Evolutionary conservation across 2,797 vertebrate species (phyloP), one percentile per base, ranked within the genome.

Genomic region (Thunnus albacares): DNA sequence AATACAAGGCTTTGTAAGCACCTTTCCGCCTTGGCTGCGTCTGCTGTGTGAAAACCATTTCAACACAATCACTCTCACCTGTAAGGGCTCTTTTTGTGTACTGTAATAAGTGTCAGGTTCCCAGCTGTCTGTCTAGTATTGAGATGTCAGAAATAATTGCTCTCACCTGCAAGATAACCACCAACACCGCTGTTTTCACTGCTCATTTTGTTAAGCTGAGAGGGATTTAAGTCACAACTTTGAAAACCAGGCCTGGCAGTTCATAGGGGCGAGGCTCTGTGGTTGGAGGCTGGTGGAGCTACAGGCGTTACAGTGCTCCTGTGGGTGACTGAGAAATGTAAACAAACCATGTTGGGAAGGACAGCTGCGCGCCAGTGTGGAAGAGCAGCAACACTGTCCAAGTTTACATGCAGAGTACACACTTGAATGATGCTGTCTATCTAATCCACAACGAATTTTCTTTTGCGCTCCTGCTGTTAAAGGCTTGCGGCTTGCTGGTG

Each of bases 251-350:
- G 75, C 49, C 75, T 45, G 82, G 86, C 80, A 68, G 81, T 85
- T 85, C 84, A 91, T 83, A 87, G 84, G 90, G 93, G 93, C 41
- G 86, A 90, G 92, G 86, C 83, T 83, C 83, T 92, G 92, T 18
- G 89, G 92, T 92, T 73, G 82, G 82, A 84, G 81, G 77, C 64
- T 84, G 80, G 82, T 80, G 79, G 86, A 90, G 82, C 91, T 83
- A 55, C 88, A 89, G 86, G 87, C 90, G 57, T 83, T 93, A 70
- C 86, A 88, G 66, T 53, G 89, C 91, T 94, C 85, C 93, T 93
- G 90, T 65, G 93, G 93, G 92, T 93, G 92, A 94, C 91, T 91
- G 90, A 91, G 90, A 93, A 93, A 94, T 93, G 92, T 93, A 92
- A 94, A 94, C 93, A 95, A 93, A 90, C 87, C 82, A 77, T 76